Base-by-base conservation (phyloP, 2,888 invertebrate genomes). In the Xanthorhoe designata region DNA sequence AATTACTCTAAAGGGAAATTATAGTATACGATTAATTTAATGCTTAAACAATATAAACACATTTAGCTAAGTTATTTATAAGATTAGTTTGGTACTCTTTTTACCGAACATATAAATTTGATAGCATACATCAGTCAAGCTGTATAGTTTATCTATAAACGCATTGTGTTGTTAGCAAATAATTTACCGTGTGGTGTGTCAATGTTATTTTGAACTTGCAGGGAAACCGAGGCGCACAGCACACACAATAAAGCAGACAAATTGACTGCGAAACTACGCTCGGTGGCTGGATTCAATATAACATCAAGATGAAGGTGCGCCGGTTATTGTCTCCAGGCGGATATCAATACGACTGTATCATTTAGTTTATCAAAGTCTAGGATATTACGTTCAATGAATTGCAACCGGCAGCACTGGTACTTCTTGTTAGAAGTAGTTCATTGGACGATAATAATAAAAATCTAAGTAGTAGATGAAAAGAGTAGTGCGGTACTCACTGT, bases 171-270 rank as follows among this genome's bases (percentile, higher is more conserved):
- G 60, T 56, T 53, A 69, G 75, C 75, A 77, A 79, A 82, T 80
- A 81, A 79, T 80, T 71, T 69, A 64, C 63, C 53, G 61, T 67
- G 61, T 75, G 74, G 61, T 67, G 61, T 75, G 74, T 69, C 75
- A 77, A 65, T 72, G 75, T 75, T 77, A 78, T 78, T 76, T 75
- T 71, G 74, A 76, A 75, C 69, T 75, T 79, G 70, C 77, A 82
- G 75, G 78, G 80, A 81, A 84, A 83, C 77, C 80, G 74, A 78
- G 70, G 77, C 78, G 74, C 72, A 78, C 78, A 82, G 80, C 79
- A 86, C 85, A 87, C 82, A 85, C 87, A 86, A 90, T 90, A 88
- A 87, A 88, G 87, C 86, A 85, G 84, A 85, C 87, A 89, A 90
- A 91, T 89, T 85, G 87, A 86, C 89, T 88, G 88, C 83, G 83